Conservation (phyloP, 2,797 vertebrate genomes). For the Anableps anableps region DNA sequence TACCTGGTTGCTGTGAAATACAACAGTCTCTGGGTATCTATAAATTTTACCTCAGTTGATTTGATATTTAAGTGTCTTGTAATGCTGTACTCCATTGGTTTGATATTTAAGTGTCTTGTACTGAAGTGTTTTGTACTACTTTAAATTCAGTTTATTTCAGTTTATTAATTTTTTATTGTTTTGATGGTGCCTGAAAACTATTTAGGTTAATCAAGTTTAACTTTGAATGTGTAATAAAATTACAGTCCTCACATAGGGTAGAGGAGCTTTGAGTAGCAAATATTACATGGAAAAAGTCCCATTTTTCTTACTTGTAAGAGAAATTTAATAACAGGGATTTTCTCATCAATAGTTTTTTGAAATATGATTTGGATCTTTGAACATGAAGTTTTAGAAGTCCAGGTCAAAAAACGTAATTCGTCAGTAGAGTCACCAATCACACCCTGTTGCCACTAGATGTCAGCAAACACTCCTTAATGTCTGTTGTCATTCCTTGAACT, state of each 20-base stretch:
- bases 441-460: slow-evolving; percentile 64
- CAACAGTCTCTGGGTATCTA: too few relatives aligned
- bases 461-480: slow-evolving; percentile 20
- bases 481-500: background rate
- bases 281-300: background rate
- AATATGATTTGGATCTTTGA: background rate
- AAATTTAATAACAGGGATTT: background rate
- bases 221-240: background rate
- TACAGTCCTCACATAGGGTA: background rate
- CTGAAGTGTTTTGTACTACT: background rate
- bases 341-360: background rate
- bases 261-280: background rate
- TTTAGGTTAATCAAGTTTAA: background rate
- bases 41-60: too few relatives aligned
- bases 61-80: too few relatives aligned
- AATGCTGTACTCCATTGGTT: too few relatives aligned
- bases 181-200: background rate
- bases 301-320: background rate
- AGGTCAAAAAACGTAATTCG: background rate
- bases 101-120: background rate
- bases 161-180: background rate
- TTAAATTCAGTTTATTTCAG: too few relatives aligned
- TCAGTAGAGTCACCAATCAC: background rate
- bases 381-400: background rate
- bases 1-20: too few relatives aligned